These are phyloP conservation scores for Myioborus miniatus DNA, from an alignment of 2,797 vertebrate genomes.

Conservation along the genomic window DNA sequence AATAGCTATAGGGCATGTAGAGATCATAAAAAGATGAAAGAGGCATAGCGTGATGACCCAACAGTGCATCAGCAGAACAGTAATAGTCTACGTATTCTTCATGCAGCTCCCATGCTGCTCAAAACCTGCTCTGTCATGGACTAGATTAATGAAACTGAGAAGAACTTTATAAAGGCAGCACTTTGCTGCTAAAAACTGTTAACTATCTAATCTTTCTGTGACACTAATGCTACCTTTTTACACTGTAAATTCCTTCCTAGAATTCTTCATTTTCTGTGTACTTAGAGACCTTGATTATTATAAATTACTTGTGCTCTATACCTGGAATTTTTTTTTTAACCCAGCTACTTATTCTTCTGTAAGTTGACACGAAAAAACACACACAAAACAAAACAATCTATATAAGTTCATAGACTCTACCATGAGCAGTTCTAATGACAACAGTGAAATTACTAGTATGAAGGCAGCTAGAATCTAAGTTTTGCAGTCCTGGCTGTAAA, in stretches of 20 bases:
- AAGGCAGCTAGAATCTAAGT: background rate
- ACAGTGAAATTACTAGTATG: background rate
- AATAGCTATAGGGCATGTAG: conserved; percentile 56
- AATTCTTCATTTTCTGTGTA: conserved; percentile 35
- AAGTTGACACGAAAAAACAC: background rate
- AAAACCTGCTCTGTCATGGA: conserved; percentile 27
- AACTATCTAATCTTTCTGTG: conserved; percentile 55
- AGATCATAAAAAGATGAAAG: conserved; percentile 67
- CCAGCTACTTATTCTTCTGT: background rate
- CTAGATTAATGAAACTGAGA: conserved; percentile 64
- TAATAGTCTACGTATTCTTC: conserved; percentile 53
- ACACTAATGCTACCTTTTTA: conserved; percentile 46
- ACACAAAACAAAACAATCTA: background rate
- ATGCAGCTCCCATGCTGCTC: conserved; percentile 44
- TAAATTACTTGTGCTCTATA: conserved; percentile 31
- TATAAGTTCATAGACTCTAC: background rate
- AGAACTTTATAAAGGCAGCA: conserved; percentile 58
- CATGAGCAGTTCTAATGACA: background rate
- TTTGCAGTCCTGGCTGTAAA: background rate
- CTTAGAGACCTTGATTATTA: conserved; percentile 37
- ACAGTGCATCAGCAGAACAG: conserved; percentile 56
- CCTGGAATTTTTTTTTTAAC: conserved; percentile 36
- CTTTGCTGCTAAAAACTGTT: conserved; percentile 56
- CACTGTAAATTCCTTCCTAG: background rate
- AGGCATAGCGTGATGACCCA: conserved; percentile 35